phyloP scores from a whole-genome alignment of 2,888 invertebrate species.

The Dermolepida albohirtum region DNA sequence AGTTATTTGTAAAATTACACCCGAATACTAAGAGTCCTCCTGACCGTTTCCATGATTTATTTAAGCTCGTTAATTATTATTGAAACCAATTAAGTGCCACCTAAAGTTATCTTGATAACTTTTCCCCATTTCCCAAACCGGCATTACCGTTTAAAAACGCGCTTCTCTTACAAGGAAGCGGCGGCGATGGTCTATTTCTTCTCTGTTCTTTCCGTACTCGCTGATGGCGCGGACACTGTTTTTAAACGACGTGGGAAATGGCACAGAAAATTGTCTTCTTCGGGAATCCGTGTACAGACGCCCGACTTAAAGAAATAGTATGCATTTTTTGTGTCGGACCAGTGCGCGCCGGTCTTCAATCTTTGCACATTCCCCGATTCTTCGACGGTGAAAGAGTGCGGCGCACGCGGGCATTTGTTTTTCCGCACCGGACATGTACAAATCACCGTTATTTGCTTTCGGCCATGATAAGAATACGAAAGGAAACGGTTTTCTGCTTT shows the following conservation, averaged over 20 bases:
- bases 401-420: conserved; percentile 58
- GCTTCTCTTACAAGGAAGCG: neutral
- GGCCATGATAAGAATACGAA: conserved; percentile 64
- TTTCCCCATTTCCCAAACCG: conserved; percentile 50
- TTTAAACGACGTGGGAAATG: conserved; percentile 65
- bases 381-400: conserved; percentile 49
- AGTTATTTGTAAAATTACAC: neutral
- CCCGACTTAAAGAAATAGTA: conserved; percentile 56
- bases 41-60: conserved; percentile 63
- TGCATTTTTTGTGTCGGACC: conserved; percentile 64
- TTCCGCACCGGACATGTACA: conserved; percentile 63
- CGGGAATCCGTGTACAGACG: conserved; percentile 41
- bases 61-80: conserved; percentile 63
- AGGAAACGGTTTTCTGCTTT: conserved; percentile 38
- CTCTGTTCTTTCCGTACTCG: conserved; percentile 1
- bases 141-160: conserved; percentile 28
- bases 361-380: conserved; percentile 64
- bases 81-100: conserved; percentile 63
- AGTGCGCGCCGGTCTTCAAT: conserved; percentile 57
- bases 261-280: conserved; percentile 67
- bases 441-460: conserved; percentile 65
- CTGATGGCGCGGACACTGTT: conserved; percentile 33
- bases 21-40: conserved; percentile 26
- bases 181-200: conserved; percentile 4
- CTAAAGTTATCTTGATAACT: conserved; percentile 56